These are phyloP conservation scores for Cataglyphis hispanica DNA, from an alignment of 1,140 invertebrate species.

Conservation along the genomic window DNA sequence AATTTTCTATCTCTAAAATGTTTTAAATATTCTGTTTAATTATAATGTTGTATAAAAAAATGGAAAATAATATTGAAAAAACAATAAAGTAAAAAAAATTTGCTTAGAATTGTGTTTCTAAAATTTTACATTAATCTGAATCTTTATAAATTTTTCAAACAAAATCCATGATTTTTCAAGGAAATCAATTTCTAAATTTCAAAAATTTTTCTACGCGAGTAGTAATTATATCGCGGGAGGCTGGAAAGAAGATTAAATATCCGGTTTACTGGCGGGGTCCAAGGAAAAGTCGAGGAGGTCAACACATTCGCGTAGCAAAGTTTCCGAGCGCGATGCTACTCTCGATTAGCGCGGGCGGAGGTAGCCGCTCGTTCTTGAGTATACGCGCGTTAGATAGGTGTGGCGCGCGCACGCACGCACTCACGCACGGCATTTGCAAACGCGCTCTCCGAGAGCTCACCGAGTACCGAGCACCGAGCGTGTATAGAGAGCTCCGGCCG, in stretches of 20 bases:
- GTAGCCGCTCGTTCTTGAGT: slow-evolving; percentile 66
- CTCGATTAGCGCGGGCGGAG: slow-evolving; percentile 3
- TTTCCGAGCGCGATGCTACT: neutral
- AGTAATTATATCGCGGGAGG: neutral
- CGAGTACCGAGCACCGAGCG: neutral
- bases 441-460: slow-evolving; percentile 41
- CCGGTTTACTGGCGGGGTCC: neutral
- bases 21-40: no score
- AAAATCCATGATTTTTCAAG: no score
- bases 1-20: no score
- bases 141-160: no score
- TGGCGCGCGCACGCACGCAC: slow-evolving; percentile 77
- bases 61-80: no score
- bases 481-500: slow-evolving; percentile 74
- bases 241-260: neutral
- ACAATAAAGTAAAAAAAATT: no score
- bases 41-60: no score
- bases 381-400: slow-evolving; percentile 81
- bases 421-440: slow-evolving; percentile 31
- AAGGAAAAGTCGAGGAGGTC: neutral
- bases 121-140: no score
- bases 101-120: no score
- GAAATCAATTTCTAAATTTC: no score
- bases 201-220: no score
- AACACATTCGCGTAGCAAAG: neutral